phyloP scores from a whole-genome alignment of 2,888 invertebrate genomes.

The Rotaria sp. region DNA sequence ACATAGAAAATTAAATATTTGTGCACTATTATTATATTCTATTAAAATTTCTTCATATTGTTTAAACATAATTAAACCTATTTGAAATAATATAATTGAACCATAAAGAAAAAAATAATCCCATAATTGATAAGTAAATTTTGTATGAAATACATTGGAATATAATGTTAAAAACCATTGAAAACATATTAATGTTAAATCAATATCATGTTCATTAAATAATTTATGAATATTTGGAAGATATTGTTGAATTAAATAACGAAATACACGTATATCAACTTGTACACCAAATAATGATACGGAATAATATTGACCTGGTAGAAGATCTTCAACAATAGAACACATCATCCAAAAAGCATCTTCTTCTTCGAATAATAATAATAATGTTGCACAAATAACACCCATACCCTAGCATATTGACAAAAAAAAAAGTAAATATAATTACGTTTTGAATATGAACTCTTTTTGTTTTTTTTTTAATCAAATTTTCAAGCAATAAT shows the following conservation, averaged over 20 bases:
- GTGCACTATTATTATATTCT: constrained; percentile 83
- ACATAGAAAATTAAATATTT: constrained; percentile 91
- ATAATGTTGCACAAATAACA: constrained; percentile 75
- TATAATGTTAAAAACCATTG: constrained; percentile 96
- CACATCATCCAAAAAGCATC: constrained; percentile 99
- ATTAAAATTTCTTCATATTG: constrained; percentile 63
- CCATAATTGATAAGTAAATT: constrained; percentile 84
- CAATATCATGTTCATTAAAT: constrained; percentile 76
- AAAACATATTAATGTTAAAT: constrained; percentile 84
- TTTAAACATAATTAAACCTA: constrained; percentile 86
- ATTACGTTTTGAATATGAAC: too few relatives aligned
- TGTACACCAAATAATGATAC: constrained; percentile 70
- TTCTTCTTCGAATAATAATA: constrained; percentile 91
- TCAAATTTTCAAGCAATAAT: too few relatives aligned
- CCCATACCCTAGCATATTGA: not conserved
- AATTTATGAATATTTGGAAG: constrained; percentile 77
- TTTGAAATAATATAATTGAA: constrained; percentile 83
- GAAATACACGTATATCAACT: constrained; percentile 81
- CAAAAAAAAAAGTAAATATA: too few relatives aligned
- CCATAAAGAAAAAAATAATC: constrained; percentile 94
- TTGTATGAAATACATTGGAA: constrained; percentile 83
- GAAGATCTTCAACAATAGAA: constrained; percentile 90
- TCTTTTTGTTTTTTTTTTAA: too few relatives aligned
- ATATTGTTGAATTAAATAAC: constrained; percentile 79
- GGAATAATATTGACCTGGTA: constrained; percentile 93